phyloP scores from a whole-genome alignment of 2,888 invertebrate species.

The Liposcelis brunnea region DNA sequence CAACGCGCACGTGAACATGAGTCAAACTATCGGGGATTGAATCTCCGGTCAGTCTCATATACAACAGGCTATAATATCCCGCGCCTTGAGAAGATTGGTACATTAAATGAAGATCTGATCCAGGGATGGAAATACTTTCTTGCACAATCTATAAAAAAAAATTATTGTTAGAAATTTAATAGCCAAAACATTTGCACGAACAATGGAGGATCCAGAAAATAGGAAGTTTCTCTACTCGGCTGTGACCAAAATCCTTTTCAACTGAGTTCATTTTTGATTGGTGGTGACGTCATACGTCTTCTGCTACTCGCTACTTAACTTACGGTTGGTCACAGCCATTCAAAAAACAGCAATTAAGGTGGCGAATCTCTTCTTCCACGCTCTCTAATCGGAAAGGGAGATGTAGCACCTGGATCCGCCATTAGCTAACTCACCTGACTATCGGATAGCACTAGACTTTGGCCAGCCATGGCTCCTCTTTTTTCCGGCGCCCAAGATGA shows the following conservation, averaged over 20 bases:
- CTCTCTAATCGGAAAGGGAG: too few relatives aligned
- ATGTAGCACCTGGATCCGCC: too few relatives aligned
- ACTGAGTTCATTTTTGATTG: too few relatives aligned
- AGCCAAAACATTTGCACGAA: conserved; percentile 5
- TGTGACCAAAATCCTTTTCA: too few relatives aligned
- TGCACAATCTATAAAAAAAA: conserved; percentile 85
- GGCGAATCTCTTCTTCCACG: too few relatives aligned
- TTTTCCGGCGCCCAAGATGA: conserved; percentile 84
- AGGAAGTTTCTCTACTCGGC: background rate
- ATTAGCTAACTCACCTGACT: conserved; percentile 58
- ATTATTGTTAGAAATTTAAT: conserved; percentile 13
- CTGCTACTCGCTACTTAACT: too few relatives aligned
- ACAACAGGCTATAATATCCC: conserved; percentile 84
- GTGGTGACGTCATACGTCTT: too few relatives aligned
- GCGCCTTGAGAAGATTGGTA: conserved; percentile 91
- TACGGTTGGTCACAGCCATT: too few relatives aligned
- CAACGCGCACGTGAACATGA: conserved; percentile 80
- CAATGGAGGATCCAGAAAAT: background rate
- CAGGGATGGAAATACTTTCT: conserved; percentile 86
- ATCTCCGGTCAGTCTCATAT: conserved; percentile 70
- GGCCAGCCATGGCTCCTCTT: conserved; percentile 64
- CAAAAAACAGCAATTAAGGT: too few relatives aligned
- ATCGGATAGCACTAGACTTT: conserved; percentile 74
- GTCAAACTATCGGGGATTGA: conserved; percentile 63
- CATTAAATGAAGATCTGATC: conserved; percentile 80